These are phyloP conservation scores for Ptilonorhynchus violaceus DNA, from an alignment of 2,113 vertebrate species.

Conservation along the genomic window DNA sequence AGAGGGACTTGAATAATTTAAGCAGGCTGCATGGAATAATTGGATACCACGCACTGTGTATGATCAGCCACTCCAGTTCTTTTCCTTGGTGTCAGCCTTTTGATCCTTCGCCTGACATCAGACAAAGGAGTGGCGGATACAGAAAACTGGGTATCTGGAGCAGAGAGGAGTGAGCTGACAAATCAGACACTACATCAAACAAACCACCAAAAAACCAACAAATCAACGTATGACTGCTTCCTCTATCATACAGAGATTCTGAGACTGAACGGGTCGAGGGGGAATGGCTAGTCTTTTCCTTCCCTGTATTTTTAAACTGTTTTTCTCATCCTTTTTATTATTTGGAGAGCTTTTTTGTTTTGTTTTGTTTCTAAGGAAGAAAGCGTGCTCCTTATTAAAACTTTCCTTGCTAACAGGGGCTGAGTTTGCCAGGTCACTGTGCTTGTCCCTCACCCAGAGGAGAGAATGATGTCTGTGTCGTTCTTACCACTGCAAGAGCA, in stretches of 20 bases:
- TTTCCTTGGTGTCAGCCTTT: not conserved
- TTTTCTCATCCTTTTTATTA: not conserved
- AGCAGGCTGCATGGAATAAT: conserved; percentile 1
- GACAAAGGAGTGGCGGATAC: not conserved
- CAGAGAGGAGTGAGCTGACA: not conserved
- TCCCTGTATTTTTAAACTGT: not conserved
- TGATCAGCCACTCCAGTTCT: not conserved
- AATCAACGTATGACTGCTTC: not conserved
- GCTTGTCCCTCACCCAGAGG: not conserved
- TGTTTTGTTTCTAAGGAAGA: not conserved
- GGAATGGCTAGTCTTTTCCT: not conserved
- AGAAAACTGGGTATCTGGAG: not conserved
- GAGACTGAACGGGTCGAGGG: not conserved
- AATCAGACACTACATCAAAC: not conserved
- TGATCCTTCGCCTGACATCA: not conserved
- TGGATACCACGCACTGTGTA: not conserved
- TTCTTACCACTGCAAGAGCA: not conserved
- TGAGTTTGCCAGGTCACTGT: not conserved
- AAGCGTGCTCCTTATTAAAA: not conserved
- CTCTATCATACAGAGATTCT: not conserved
- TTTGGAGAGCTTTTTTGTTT: not conserved
- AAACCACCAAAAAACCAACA: not conserved
- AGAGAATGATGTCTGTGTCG: not conserved
- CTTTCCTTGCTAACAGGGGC: not conserved
- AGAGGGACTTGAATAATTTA: not conserved